Evolutionary conservation across 2,113 vertebrate genomes (phyloP).

Genomic region (Oncorhynchus kisutch): DNA sequence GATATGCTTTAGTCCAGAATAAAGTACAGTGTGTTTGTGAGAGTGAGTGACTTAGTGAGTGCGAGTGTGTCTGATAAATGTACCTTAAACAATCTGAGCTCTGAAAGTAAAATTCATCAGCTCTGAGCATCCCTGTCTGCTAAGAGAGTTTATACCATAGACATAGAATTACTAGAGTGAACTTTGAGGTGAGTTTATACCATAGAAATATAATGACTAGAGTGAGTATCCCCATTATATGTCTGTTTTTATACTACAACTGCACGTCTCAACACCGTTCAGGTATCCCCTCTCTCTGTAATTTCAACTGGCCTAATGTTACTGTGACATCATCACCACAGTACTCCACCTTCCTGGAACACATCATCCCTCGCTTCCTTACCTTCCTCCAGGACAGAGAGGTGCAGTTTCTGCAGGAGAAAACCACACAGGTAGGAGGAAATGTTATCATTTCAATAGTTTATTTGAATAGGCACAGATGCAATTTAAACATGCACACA

Average conservation of each 20-base stretch:
- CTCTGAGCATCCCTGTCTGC: constrained; percentile 78
- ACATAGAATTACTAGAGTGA: constrained; percentile 78
- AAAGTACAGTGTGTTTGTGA: constrained; percentile 46
- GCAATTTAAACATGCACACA: no score
- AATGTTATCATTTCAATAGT: no score
- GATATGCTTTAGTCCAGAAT: constrained; percentile 74
- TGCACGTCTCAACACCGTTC: no score
- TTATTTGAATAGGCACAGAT: no score
- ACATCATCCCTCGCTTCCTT: constrained; percentile 97
- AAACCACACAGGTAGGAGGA: constrained; percentile 88
- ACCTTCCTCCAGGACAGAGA: constrained; percentile 98
- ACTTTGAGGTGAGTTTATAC: constrained; percentile 88
- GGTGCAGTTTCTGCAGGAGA: constrained; percentile 97
- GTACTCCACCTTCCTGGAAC: constrained; percentile 96
- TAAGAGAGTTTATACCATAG: not conserved
- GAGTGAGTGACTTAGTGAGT: constrained; percentile 18
- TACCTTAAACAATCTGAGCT: constrained; percentile 55
- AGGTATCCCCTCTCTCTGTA: not conserved
- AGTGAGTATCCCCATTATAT: no score
- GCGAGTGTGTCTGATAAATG: constrained; percentile 14
- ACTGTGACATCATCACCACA: constrained; percentile 94
- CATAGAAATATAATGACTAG: not conserved
- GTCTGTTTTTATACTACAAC: no score
- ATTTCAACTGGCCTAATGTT: not conserved
- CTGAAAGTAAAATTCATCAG: constrained; percentile 90